Evolutionary conservation across 2,888 invertebrate genomes (phyloP).

Genomic region (Heliconius aoede): DNA sequence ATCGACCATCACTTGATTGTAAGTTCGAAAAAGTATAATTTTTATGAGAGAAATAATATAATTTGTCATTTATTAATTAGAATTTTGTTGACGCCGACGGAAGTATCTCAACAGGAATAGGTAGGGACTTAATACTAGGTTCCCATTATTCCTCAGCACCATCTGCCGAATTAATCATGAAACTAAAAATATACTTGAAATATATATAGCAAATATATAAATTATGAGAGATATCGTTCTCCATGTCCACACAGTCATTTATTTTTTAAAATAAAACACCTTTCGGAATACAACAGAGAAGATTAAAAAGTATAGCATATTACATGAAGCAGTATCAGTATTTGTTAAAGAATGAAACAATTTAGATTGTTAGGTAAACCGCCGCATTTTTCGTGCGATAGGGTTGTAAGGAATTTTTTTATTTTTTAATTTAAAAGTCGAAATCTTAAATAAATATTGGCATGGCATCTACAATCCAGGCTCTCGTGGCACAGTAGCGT

Average conservation of each 20-base stretch:
- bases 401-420: conserved; percentile 7
- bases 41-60: too few relatives aligned
- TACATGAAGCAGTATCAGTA: conserved; percentile 17
- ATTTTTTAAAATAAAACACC: background rate
- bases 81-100: too few relatives aligned
- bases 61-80: too few relatives aligned
- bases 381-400: conserved; percentile 19
- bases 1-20: too few relatives aligned
- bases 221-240: background rate
- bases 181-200: background rate
- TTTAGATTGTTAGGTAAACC: conserved; percentile 12
- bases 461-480: too few relatives aligned
- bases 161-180: background rate
- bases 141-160: too few relatives aligned
- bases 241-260: background rate
- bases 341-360: conserved; percentile 25
- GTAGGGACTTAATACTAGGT: too few relatives aligned
- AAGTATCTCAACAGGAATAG: too few relatives aligned
- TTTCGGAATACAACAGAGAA: conserved; percentile 2
- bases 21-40: too few relatives aligned
- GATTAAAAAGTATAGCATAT: conserved; percentile 5
- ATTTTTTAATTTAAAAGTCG: too few relatives aligned
- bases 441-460: too few relatives aligned
- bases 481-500: too few relatives aligned
- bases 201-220: background rate